phyloP scores from a whole-genome alignment of 2,113 vertebrate species.

The Cichladusa arquata region DNA sequence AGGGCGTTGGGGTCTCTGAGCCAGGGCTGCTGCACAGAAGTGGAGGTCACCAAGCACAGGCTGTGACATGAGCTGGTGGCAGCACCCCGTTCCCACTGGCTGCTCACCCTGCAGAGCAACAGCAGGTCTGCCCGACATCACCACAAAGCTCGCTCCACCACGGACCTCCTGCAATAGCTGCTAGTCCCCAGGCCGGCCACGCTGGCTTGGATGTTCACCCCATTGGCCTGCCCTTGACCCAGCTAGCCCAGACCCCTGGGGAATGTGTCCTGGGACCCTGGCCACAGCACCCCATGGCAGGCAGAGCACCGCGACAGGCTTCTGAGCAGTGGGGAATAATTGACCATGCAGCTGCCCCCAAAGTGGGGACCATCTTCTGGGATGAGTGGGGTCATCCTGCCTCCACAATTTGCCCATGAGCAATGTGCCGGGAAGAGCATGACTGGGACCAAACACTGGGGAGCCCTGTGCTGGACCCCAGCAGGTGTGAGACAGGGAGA shows the following conservation, averaged over 20 bases:
- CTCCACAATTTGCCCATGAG: background rate
- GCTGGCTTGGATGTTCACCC: background rate
- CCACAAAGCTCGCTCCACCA: conserved; percentile 27
- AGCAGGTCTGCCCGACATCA: background rate
- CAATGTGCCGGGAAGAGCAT: background rate
- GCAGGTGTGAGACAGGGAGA: accelerated
- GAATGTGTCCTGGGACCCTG: accelerated
- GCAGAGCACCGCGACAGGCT: background rate
- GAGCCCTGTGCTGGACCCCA: background rate
- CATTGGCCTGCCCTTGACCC: background rate
- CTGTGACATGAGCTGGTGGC: conserved; percentile 6
- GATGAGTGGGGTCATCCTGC: background rate
- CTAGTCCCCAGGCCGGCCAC: background rate
- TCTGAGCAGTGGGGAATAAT: accelerated
- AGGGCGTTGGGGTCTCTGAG: conserved; percentile 30
- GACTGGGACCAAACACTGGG: accelerated
- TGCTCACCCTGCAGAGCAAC: background rate
- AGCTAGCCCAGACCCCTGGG: background rate
- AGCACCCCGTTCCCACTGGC: background rate
- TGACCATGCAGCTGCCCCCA: background rate
- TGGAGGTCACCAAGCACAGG: conserved; percentile 13
- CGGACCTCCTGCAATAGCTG: background rate
- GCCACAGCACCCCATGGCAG: accelerated
- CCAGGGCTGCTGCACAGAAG: conserved; percentile 16
- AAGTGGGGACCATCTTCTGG: background rate